These are phyloP conservation scores for Rhinolophus ferrumequinum DNA, from an alignment of 2,113 vertebrate genomes.

Conservation along the genomic window DNA sequence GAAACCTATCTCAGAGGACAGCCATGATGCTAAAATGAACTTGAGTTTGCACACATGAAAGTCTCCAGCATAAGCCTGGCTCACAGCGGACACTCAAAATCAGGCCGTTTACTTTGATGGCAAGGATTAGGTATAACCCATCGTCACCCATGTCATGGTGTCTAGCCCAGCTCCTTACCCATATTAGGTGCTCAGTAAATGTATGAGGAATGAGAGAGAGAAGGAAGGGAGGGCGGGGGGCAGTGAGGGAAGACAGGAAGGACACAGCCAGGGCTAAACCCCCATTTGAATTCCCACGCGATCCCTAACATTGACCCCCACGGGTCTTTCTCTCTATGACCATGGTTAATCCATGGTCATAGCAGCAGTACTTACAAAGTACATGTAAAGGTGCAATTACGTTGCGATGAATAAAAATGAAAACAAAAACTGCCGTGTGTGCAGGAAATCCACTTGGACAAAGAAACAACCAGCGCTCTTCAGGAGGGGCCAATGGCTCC, in stretches of 20 bases:
- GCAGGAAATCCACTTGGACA: not conserved
- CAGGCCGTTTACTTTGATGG: not conserved
- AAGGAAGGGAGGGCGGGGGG: too few relatives aligned
- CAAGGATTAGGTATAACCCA: not conserved
- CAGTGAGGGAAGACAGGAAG: not conserved
- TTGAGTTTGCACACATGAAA: not conserved
- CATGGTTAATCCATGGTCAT: not conserved
- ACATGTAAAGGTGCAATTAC: not conserved
- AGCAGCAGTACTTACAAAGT: not conserved
- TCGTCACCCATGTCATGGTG: accelerated
- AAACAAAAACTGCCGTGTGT: not conserved
- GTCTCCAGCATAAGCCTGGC: not conserved
- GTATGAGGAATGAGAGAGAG: not conserved
- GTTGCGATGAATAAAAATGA: not conserved
- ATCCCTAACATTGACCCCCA: accelerated
- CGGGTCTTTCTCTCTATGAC: too few relatives aligned
- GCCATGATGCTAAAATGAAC: not conserved
- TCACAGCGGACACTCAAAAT: not conserved
- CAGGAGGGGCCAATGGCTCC: not conserved
- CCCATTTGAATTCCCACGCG: not conserved
- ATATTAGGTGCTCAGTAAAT: not conserved
- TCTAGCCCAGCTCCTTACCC: not conserved
- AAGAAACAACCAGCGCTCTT: not conserved
- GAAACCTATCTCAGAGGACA: not conserved
- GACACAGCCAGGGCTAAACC: not conserved